A percentile compares a stretch with the other conserved stretches of the same genome.
Evolutionary conservation across 2,888 invertebrate genomes (phyloP).

Genomic region (Sacculina carcini): DNA sequence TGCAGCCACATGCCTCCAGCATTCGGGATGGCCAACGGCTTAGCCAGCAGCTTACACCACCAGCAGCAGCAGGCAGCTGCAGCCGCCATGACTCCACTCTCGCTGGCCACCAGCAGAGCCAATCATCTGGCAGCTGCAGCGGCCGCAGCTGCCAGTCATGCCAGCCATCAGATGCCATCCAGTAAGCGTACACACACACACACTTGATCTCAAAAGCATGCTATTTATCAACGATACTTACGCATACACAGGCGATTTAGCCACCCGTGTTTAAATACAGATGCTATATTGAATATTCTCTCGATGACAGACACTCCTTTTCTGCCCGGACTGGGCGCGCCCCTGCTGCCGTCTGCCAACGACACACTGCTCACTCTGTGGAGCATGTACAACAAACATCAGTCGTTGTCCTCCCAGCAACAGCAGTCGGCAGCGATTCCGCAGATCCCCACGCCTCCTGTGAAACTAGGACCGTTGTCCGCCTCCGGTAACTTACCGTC

Average conservation of each 20-base stretch:
- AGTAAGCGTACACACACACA: not conserved
- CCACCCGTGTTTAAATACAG: too few relatives aligned
- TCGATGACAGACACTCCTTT: constrained; percentile 4
- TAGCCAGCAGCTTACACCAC: not conserved
- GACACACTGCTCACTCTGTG: constrained; percentile 52
- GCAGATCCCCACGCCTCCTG: constrained; percentile 17
- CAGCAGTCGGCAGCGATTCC: constrained; percentile 21
- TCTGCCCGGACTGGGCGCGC: not conserved
- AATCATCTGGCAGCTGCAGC: not conserved
- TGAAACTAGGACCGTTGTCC: too few relatives aligned
- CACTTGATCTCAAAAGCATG: not conserved
- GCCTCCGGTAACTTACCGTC: too few relatives aligned
- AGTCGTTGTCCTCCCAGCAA: too few relatives aligned
- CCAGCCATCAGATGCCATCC: not conserved
- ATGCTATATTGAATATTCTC: too few relatives aligned
- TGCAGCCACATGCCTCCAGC: not conserved
- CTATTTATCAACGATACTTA: not conserved
- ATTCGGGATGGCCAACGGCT: not conserved
- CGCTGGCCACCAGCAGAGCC: not conserved
- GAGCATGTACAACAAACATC: constrained; percentile 42
- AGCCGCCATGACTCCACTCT: not conserved
- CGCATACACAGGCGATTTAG: not conserved
- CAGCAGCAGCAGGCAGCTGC: too few relatives aligned
- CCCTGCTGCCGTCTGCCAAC: constrained; percentile 21
- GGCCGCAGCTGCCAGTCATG: not conserved